Base-by-base conservation (phyloP, 2,797 vertebrate species). In the Podargus strigoides region DNA sequence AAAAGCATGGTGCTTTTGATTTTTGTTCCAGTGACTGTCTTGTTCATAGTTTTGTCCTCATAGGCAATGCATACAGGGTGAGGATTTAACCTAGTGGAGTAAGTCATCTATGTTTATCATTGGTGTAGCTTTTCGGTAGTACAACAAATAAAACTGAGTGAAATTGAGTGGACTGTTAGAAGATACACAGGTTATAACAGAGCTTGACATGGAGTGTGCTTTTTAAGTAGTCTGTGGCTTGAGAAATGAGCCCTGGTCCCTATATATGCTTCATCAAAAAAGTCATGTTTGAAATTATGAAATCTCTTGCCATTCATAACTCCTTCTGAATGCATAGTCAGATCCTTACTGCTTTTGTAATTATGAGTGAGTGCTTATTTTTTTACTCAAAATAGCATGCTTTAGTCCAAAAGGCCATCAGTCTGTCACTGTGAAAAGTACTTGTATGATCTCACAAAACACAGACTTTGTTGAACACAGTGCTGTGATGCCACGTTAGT, bases 341-440 rank as follows among this genome's bases (percentile, higher is more conserved):
- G 34, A 22, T 50, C 37, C 36, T 60, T 1, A 0, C 16, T 28
- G 1, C 16, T 55, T 17, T 2, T 49, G 10, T 55, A 17, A 36
- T 23, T 13, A 28, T 66, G 34, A 64, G 23, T 0, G 6, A 36
- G 26, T 20, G 32, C 56, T 82, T 9, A 26, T 68, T 44, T 53
- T 59, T 39, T 28, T 77, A 0, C 39, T 42, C 44, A 30, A n/a
- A 21, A 56, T 12, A 46, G 20, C 24, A 27, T 17, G 1, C 20
- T 26, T 64, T 67, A 23, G 14, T 17, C 14, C 17, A 12, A 10
- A 39, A 59, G 24, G 4, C 23, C 32, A 6, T 19, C 23, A 6
- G 28, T 19, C 22, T 37, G 19, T 39, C 1, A 1, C 7, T 34
- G 23, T 13, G 15, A 44, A 34, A 47, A 63, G 21, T 32, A 19